phyloP scores from a whole-genome alignment of 2,113 vertebrate genomes.

The Rhineura floridana region DNA sequence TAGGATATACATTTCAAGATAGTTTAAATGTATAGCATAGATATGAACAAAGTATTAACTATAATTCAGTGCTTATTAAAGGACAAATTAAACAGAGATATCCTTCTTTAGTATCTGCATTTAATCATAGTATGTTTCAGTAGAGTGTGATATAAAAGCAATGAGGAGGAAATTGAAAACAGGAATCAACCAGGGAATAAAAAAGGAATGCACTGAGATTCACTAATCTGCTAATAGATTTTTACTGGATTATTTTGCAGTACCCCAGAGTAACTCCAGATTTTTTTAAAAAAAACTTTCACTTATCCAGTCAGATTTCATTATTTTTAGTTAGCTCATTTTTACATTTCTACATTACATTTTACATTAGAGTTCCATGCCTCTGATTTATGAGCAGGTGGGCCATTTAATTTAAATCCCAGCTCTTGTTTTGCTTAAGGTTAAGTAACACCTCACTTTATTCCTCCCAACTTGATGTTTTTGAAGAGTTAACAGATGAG shows the following conservation, averaged over 20 bases:
- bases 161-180: neutral
- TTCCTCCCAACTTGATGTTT: slow-evolving; percentile 23
- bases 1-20: neutral
- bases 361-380: slow-evolving; percentile 51
- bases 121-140: slow-evolving; percentile 50
- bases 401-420: slow-evolving; percentile 52
- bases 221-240: slow-evolving; percentile 36
- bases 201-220: slow-evolving; percentile 47
- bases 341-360: too few relatives aligned
- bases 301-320: slow-evolving; percentile 57
- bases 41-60: neutral
- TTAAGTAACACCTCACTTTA: slow-evolving; percentile 37
- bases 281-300: slow-evolving; percentile 44
- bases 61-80: neutral
- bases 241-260: slow-evolving; percentile 60
- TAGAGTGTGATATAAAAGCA: neutral
- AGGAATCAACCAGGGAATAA: slow-evolving; percentile 38
- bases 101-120: neutral
- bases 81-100: neutral
- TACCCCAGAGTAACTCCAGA: slow-evolving; percentile 60
- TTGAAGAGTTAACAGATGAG: neutral
- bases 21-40: neutral
- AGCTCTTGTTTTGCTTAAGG: slow-evolving; percentile 53
- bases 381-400: slow-evolving; percentile 52
- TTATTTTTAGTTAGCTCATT: slow-evolving; percentile 68